Percentiles rank a stretch among this genome's conserved stretches.
phyloP scores from a whole-genome alignment of 2,113 vertebrate genomes.

The Mastomys coucha region DNA sequence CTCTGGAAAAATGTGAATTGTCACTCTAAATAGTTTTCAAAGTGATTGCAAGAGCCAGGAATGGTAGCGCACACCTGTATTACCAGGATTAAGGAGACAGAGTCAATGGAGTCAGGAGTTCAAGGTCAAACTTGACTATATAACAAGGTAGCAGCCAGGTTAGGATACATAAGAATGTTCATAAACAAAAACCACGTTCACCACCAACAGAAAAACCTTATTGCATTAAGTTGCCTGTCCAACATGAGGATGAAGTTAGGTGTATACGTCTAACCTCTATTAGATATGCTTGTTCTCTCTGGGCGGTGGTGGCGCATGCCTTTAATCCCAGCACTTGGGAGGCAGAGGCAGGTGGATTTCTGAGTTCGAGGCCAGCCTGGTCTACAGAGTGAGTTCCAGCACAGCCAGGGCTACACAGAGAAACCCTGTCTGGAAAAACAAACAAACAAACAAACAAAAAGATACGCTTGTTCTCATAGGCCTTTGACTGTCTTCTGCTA shows the following conservation, averaged over 20 bases:
- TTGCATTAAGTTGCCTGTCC: too few relatives aligned
- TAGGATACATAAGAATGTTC: neutral
- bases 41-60: neutral
- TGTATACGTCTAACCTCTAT: neutral
- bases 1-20: neutral
- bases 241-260: neutral
- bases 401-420: too few relatives aligned
- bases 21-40: neutral
- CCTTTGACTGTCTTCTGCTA: neutral
- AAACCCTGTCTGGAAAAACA: too few relatives aligned
- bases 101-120: neutral
- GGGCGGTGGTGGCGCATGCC: too few relatives aligned
- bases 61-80: neutral
- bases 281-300: too few relatives aligned
- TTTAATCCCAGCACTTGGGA: too few relatives aligned
- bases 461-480: neutral
- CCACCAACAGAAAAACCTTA: neutral
- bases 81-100: neutral
- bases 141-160: neutral
- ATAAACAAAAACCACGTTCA: neutral
- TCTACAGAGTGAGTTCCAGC: too few relatives aligned
- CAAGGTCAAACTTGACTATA: neutral
- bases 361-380: too few relatives aligned
- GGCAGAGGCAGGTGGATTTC: too few relatives aligned
- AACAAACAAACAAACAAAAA: too few relatives aligned